Evolutionary conservation across 2,888 invertebrate species (phyloP).

Genomic region (Hermaeophaga mercurialis): DNA sequence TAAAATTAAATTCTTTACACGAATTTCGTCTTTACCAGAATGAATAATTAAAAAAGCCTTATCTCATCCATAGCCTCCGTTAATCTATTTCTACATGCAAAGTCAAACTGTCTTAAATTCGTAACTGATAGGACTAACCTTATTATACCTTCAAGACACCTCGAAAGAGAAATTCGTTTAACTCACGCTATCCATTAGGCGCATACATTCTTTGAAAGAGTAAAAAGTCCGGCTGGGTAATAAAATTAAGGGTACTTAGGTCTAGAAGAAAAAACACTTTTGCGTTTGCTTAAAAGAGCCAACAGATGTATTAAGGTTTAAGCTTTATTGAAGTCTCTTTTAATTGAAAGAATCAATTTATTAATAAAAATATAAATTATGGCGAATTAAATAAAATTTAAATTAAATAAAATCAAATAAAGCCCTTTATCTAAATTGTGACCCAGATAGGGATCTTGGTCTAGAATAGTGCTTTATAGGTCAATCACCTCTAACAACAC

Average conservation of each 20-base stretch:
- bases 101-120: constrained; percentile 19
- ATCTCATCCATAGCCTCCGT: constrained; percentile 12
- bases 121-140: constrained; percentile 21
- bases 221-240: not conserved
- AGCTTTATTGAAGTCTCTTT: no score
- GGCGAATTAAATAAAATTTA: no score
- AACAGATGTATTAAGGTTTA: no score
- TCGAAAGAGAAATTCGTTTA: constrained; percentile 12
- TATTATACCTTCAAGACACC: constrained; percentile 22
- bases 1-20: no score
- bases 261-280: no score
- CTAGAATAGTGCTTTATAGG: constrained; percentile 31
- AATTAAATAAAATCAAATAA: no score
- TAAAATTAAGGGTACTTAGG: no score
- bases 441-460: constrained; percentile 41
- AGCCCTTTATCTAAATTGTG: no score
- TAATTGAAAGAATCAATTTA: no score
- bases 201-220: not conserved
- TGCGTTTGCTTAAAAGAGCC: no score
- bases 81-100: constrained; percentile 24
- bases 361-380: no score
- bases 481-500: constrained; percentile 35
- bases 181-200: constrained; percentile 20
- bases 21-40: no score
- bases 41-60: constrained; percentile 22